phyloP scores from a whole-genome alignment of 1,140 invertebrate genomes.

The Rhopalosiphum padi region DNA sequence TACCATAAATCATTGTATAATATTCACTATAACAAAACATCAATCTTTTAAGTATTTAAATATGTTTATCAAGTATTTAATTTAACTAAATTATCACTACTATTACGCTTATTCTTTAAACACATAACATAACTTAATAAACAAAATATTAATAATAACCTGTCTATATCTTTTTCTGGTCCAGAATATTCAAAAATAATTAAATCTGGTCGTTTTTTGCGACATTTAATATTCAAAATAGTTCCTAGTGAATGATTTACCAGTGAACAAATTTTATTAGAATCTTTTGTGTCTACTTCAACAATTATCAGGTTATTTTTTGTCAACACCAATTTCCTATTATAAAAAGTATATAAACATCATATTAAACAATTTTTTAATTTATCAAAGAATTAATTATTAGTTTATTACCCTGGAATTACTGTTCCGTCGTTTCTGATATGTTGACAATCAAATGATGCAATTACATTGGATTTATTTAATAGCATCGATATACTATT shows the following conservation, averaged over 20 bases:
- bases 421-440: constrained; percentile 54
- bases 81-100: not conserved
- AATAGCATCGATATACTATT: constrained; percentile 79
- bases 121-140: not conserved
- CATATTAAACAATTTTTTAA: not conserved
- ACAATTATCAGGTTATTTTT: constrained; percentile 22
- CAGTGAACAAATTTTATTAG: constrained; percentile 52
- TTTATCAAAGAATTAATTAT: not conserved
- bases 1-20: not conserved
- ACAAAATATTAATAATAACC: constrained; percentile 27
- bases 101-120: not conserved
- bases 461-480: constrained; percentile 83
- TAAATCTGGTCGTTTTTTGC: constrained; percentile 1
- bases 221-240: constrained; percentile 48
- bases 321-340: constrained; percentile 44
- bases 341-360: not conserved
- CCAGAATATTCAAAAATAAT: constrained; percentile 31
- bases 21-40: not conserved
- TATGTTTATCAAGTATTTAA: not conserved
- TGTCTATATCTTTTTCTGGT: not conserved
- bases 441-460: constrained; percentile 79
- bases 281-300: constrained; percentile 48
- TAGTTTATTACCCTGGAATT: constrained; percentile 51
- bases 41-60: not conserved
- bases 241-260: constrained; percentile 33